Evolutionary conservation across 2,797 vertebrate species (phyloP).

Genomic region (Xenopus petersii): DNA sequence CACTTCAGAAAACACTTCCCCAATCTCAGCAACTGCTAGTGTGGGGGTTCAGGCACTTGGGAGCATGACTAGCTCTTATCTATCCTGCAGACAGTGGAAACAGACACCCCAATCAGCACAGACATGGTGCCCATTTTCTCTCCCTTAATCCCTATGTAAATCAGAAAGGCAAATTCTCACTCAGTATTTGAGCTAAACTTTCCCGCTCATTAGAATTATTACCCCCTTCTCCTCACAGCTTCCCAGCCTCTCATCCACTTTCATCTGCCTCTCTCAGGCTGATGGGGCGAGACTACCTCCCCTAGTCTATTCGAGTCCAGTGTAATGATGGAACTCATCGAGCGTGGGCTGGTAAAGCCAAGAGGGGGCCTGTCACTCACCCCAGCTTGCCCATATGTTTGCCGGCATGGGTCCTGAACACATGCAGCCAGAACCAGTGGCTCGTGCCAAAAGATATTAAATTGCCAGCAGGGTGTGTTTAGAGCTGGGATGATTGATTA

Average conservation of each 20-base stretch:
- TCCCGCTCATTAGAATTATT: background rate
- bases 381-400: constrained; percentile 73
- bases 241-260: background rate
- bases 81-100: too few relatives aligned
- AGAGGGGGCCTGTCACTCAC: constrained; percentile 77
- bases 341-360: constrained; percentile 59
- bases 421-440: constrained; percentile 63
- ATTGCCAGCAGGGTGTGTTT: constrained; percentile 76
- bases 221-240: background rate
- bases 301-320: constrained; percentile 56
- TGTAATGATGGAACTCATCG: constrained; percentile 33
- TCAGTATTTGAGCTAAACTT: background rate
- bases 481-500: constrained; percentile 79
- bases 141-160: too few relatives aligned
- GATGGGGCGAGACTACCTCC: constrained; percentile 57
- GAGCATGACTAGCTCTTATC: too few relatives aligned
- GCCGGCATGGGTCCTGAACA: constrained; percentile 66
- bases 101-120: too few relatives aligned
- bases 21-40: too few relatives aligned
- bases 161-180: background rate
- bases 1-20: too few relatives aligned
- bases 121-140: too few relatives aligned
- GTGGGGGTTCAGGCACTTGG: too few relatives aligned
- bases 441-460: constrained; percentile 79
- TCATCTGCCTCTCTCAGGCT: constrained; percentile 10